A percentile compares a stretch with the other conserved stretches of the same genome.
Conservation (phyloP, 2,113 vertebrate species). For the Eptatretus burgeri region DNA sequence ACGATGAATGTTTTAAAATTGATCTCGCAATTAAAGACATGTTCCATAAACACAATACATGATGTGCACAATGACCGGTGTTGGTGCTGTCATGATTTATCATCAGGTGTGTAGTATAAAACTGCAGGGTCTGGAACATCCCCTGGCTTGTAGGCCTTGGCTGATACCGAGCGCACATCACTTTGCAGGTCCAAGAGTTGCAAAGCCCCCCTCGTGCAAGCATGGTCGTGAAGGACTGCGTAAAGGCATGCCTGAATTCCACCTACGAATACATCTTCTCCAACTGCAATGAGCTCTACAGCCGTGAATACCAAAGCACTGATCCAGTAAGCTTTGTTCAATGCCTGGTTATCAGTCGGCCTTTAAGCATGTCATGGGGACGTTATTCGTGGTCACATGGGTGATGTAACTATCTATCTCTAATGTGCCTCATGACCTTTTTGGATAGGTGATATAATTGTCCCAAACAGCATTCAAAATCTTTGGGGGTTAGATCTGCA, state of each 20-base stretch:
- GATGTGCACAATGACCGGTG: neutral
- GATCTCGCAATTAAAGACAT: neutral
- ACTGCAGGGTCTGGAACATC: too few species aligned
- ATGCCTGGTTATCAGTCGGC: too few species aligned
- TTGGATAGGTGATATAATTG: neutral
- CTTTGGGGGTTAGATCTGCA: too few species aligned
- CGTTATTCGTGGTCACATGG: too few species aligned
- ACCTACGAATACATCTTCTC: slow-evolving; percentile 96
- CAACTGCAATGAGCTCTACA: slow-evolving; percentile 85
- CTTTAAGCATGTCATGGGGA: too few species aligned
- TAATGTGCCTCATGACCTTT: neutral
- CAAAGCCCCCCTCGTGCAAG: slow-evolving; percentile 80
- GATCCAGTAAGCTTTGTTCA: slow-evolving; percentile 26
- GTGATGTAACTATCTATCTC: neutral
- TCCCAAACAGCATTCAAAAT: neutral
- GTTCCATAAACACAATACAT: neutral
- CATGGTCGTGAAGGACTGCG: slow-evolving; percentile 86
- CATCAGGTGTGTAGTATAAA: too few species aligned
- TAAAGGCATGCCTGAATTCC: slow-evolving; percentile 90
- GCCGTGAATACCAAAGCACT: slow-evolving; percentile 64
- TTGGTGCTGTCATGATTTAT: too few species aligned
- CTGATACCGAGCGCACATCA: too few species aligned
- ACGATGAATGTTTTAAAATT: too few species aligned
- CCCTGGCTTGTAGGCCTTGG: too few species aligned
- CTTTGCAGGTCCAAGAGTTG: slow-evolving; percentile 54